phyloP scores from a whole-genome alignment of 2,113 vertebrate genomes.

The Mirounga angustirostris region DNA sequence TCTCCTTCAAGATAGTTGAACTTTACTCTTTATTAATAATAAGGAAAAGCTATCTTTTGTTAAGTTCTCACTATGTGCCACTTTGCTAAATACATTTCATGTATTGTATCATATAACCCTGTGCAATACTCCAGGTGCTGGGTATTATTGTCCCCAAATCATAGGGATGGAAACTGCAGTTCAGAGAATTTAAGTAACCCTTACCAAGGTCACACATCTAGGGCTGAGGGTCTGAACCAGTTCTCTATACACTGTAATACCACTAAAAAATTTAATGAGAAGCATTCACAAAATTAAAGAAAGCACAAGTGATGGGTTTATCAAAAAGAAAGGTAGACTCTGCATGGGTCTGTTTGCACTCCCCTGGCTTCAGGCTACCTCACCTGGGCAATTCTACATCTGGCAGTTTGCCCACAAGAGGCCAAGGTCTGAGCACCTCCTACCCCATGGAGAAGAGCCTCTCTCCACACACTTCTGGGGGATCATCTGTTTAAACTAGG shows the following conservation, averaged over 20 bases:
- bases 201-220: not conserved
- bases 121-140: not conserved
- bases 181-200: not conserved
- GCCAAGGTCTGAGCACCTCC: no score
- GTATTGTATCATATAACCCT: not conserved
- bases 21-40: not conserved
- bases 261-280: conserved; percentile 31
- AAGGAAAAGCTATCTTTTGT: not conserved
- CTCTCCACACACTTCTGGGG: not conserved
- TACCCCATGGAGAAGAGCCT: not conserved
- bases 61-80: not conserved
- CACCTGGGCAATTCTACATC: not conserved
- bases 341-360: not conserved
- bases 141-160: not conserved
- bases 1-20: not conserved
- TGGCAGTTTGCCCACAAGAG: not conserved
- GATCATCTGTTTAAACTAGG: conserved; percentile 38
- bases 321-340: not conserved
- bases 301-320: not conserved
- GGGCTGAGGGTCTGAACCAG: not conserved
- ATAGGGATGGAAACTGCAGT: not conserved
- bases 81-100: not conserved
- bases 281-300: not conserved
- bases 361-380: not conserved
- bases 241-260: not conserved